Base-by-base conservation (phyloP, 1,140 invertebrate species). In the Brachystomella parvula region DNA sequence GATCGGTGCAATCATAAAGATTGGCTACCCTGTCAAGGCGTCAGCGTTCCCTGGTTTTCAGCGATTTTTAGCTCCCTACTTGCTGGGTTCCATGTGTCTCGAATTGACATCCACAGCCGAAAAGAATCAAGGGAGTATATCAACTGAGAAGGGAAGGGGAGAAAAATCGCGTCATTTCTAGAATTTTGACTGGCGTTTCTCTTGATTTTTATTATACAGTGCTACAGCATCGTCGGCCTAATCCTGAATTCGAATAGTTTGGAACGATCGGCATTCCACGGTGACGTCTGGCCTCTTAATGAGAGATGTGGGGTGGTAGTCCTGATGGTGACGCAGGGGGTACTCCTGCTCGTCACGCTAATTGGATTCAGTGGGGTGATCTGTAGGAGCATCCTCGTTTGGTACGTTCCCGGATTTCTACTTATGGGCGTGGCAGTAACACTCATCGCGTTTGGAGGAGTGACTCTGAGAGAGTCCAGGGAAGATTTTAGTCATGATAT, bases 401-500 rank as follows among this genome's bases (percentile, higher is more conserved):
- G 39, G 19, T 47, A 47, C 44, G 24, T n/a, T 19, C 39, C 35
- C 30, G 61, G 61, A 3, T 63, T 29, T 12, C 15, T 63, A 6
- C 61, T 63, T 28, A 19, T 63, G 3, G 61, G 29, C 2, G 19
- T 49, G 47, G 39, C 30, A n/a, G 47, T 44, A 47, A 47, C 35
- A 21, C 31, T 12, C 3, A 49, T n/a, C 15, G 61, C 47, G 15
- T 63, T 63, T 30, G 61, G 61, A 6, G 19, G n/a, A 3, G 61
- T 47, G 6, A 39, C 35, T 6, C 35, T 39, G 6, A 6, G 35
- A 9, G 31, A 29, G 2, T 63, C 49, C 26, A 29, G 19, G 0
- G 21, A 66, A 28, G 29, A 53, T 3, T 47, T 69, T 32, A 32
- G 3, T 12, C 31, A 39, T n/a, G 60, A 62, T n/a, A 65, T 65